These are phyloP conservation scores for Platycheirus albimanus DNA, from an alignment of 2,888 invertebrate genomes.

Conservation along the genomic window DNA sequence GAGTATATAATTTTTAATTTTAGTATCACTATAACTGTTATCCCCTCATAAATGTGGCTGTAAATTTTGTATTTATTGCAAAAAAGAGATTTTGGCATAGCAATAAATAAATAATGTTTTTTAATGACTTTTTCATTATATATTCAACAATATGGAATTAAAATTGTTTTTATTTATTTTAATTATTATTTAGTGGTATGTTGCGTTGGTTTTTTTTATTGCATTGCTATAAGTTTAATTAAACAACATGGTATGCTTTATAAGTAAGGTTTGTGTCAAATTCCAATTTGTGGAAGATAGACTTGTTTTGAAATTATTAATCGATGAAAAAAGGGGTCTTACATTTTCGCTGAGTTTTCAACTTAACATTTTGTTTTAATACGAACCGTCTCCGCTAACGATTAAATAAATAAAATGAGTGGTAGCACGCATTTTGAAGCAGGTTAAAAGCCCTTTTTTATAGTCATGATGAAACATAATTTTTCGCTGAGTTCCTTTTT, in stretches of 20 bases:
- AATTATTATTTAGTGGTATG: slow-evolving; percentile 9
- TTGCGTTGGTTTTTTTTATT: neutral
- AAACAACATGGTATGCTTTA: neutral
- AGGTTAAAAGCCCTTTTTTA: no score
- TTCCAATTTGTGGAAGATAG: no score
- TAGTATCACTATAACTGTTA: slow-evolving; percentile 11
- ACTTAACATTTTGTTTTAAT: no score
- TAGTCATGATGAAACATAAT: no score
- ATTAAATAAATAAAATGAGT: no score
- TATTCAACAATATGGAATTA: neutral
- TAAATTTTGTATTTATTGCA: slow-evolving; percentile 18
- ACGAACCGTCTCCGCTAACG: no score
- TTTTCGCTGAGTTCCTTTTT: no score
- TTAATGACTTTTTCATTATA: slow-evolving; percentile 13
- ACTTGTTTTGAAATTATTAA: no score
- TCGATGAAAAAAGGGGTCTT: no score
- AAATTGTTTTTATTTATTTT: neutral
- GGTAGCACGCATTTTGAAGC: no score
- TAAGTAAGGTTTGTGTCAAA: no score
- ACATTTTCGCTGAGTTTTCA: no score
- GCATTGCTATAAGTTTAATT: neutral
- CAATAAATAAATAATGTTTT: slow-evolving; percentile 16
- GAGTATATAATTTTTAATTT: slow-evolving; percentile 29
- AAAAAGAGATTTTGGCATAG: slow-evolving; percentile 4
- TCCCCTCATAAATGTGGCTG: slow-evolving; percentile 6